These are phyloP conservation scores for Poecilia velifera DNA, from an alignment of 2,797 vertebrate species.

Conservation along the genomic window DNA sequence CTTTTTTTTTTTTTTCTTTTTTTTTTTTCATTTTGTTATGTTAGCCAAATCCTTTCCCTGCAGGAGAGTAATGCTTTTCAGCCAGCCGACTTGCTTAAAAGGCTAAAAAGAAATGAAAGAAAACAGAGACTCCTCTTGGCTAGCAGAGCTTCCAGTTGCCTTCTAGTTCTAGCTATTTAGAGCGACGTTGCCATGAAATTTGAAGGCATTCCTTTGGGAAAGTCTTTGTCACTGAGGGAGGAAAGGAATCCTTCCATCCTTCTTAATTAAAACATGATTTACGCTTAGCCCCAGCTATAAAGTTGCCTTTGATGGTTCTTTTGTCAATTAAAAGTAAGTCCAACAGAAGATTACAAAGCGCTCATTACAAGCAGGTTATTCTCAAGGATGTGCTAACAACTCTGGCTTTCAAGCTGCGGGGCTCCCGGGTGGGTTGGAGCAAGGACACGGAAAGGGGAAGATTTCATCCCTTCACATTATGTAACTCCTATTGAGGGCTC, in stretches of 20 bases:
- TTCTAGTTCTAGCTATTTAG: conserved; percentile 78
- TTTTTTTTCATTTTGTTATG: conserved; percentile 51
- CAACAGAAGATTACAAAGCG: conserved; percentile 66
- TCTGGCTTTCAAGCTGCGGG: conserved; percentile 50
- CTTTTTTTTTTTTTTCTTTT: conserved; percentile 34
- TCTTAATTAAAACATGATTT: conserved; percentile 84
- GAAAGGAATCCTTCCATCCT: conserved; percentile 77
- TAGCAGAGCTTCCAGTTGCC: conserved; percentile 77
- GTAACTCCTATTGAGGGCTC: conserved; percentile 37
- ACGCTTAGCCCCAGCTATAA: conserved; percentile 73
- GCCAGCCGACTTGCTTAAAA: conserved; percentile 60
- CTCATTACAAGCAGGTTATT: conserved; percentile 78
- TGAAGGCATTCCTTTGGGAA: conserved; percentile 74
- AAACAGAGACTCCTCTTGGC: conserved; percentile 63
- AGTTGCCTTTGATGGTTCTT: conserved; percentile 81
- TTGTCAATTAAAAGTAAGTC: conserved; percentile 79
- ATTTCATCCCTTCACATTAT: conserved; percentile 38
- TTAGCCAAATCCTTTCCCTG: conserved; percentile 61
- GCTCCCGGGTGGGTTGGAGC: conserved; percentile 54
- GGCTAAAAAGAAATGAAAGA: conserved; percentile 61
- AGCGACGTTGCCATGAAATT: conserved; percentile 70
- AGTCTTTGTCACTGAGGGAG: conserved; percentile 64
- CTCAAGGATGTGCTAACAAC: conserved; percentile 71
- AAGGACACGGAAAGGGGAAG: conserved; percentile 50
- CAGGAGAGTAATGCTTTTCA: conserved; percentile 44